Evolutionary conservation across 2,797 vertebrate genomes (phyloP).

Genomic region (Anguilla pacifica): DNA sequence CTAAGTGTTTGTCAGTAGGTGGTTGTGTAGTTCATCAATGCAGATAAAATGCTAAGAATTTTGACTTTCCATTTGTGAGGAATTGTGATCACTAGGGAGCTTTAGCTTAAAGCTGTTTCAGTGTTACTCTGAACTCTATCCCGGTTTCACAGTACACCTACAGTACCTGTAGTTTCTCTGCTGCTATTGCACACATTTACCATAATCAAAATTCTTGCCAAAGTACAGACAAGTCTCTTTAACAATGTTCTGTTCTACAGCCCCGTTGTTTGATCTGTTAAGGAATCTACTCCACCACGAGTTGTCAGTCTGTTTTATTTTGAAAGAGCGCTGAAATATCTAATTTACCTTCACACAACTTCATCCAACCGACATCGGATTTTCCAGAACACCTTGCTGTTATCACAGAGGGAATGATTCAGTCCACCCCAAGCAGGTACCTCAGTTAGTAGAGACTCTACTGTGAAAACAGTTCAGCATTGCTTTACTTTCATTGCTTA

Average conservation of each 20-base stretch:
- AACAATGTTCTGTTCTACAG: not conserved
- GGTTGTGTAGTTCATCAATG: not conserved
- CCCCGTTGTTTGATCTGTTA: not conserved
- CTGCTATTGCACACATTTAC: not conserved
- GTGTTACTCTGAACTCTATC: not conserved
- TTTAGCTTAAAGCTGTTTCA: not conserved
- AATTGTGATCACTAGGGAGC: not conserved
- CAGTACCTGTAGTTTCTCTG: not conserved
- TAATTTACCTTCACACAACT: not conserved
- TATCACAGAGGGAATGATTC: not conserved
- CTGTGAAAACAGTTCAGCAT: not conserved
- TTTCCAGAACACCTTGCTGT: not conserved
- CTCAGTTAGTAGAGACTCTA: not conserved
- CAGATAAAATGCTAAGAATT: not conserved
- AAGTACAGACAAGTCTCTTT: not conserved
- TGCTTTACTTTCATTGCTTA: not conserved
- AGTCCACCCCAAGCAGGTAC: not conserved
- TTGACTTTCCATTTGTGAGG: not conserved
- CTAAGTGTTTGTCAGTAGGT: too few relatives aligned
- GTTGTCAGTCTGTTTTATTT: not conserved
- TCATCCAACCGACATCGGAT: not conserved
- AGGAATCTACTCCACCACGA: not conserved
- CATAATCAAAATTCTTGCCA: not conserved
- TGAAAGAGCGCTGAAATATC: not conserved
- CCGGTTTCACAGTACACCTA: not conserved